These are phyloP conservation scores for Acanthoscelides obtectus DNA, from an alignment of 2,888 invertebrate genomes.

Conservation along the genomic window DNA sequence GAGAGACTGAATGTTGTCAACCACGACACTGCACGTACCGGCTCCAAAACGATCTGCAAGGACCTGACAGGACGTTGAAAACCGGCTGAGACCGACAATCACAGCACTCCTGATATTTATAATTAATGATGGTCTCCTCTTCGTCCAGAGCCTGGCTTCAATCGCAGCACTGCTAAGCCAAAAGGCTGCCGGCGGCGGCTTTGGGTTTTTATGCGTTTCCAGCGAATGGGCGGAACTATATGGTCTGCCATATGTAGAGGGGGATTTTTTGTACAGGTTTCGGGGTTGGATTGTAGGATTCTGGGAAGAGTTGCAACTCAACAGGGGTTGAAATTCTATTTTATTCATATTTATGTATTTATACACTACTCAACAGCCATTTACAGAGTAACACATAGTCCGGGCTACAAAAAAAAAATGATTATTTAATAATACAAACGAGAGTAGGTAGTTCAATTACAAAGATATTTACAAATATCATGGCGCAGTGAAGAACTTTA, in stretches of 20 bases:
- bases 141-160: constrained; percentile 13
- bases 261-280: background rate
- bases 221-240: background rate
- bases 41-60: background rate
- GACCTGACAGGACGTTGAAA: constrained; percentile 6
- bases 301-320: background rate
- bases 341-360: no score
- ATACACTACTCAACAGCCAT: no score
- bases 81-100: constrained; percentile 15
- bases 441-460: no score
- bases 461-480: no score
- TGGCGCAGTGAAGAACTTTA: no score
- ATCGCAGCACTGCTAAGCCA: constrained; percentile 12
- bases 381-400: no score
- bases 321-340: no score
- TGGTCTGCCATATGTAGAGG: background rate
- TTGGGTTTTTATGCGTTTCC: background rate
- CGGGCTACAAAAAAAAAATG: no score
- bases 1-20: background rate
- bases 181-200: background rate
- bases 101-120: constrained; percentile 17
- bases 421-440: no score
- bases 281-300: background rate
- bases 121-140: constrained; percentile 16
- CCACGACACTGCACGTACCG: background rate